Evolutionary conservation across 2,797 vertebrate species (phyloP).

Genomic region (Lemur catta): DNA sequence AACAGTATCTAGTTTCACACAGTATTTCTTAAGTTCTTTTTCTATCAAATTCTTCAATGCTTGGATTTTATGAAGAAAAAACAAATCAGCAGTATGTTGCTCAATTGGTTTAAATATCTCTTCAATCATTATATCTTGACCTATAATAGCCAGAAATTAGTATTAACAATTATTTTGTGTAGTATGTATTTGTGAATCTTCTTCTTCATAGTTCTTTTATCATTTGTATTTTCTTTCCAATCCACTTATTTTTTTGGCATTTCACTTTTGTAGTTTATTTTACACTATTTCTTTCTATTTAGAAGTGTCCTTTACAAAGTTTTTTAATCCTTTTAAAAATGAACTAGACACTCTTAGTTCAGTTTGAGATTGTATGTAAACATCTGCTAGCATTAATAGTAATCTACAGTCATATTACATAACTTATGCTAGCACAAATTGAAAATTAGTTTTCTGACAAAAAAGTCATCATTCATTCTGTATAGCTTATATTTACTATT

Average conservation of each 20-base stretch:
- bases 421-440: slow-evolving; percentile 4
- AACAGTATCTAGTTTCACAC: background rate
- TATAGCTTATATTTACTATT: background rate
- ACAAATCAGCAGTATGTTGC: background rate
- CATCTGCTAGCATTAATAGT: background rate
- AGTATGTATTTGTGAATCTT: background rate
- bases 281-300: background rate
- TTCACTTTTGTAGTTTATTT: background rate
- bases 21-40: background rate
- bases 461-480: background rate
- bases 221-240: background rate
- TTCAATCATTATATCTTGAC: background rate
- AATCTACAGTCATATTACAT: background rate
- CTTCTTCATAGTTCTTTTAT: background rate
- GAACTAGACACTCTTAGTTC: background rate
- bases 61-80: background rate
- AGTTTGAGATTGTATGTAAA: background rate
- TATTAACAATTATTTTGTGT: background rate
- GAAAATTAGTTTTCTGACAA: background rate
- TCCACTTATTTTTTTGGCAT: background rate
- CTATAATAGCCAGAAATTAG: background rate
- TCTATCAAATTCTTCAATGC: background rate
- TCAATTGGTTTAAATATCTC: background rate
- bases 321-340: background rate
- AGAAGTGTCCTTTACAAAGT: background rate